Percentiles rank a stretch among this genome's conserved stretches.
Evolutionary conservation across 2,113 vertebrate species (phyloP).

Genomic region (Panthera uncia): DNA sequence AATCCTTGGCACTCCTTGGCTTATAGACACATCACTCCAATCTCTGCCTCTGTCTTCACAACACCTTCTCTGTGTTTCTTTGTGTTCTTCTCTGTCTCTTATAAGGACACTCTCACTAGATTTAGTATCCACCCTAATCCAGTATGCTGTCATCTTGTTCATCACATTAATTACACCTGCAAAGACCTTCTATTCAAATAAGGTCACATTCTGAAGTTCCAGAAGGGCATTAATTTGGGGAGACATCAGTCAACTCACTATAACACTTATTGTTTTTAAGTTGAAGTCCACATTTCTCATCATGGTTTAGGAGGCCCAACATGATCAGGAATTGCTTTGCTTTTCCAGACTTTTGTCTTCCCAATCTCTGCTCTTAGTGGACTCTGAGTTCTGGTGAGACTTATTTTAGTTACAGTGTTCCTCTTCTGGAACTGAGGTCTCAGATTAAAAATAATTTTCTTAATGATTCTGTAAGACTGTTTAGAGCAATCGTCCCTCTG

Average conservation of each 20-base stretch:
- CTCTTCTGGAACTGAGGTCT: neutral
- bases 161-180: neutral
- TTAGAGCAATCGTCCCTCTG: neutral
- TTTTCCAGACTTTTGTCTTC: neutral
- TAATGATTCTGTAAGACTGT: neutral
- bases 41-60: neutral
- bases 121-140: neutral
- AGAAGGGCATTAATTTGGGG: too few species aligned
- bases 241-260: neutral
- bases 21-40: neutral
- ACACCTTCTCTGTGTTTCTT: neutral
- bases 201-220: neutral
- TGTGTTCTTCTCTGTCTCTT: neutral
- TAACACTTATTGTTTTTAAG: neutral
- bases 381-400: neutral
- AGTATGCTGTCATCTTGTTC: neutral
- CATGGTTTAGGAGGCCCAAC: neutral
- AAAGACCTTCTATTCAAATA: neutral
- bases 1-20: fast-evolving
- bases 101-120: neutral
- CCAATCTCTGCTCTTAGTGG: neutral
- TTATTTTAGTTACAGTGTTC: neutral
- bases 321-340: neutral
- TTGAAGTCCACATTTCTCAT: neutral
- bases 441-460: neutral